A percentile compares a stretch with the other conserved stretches of the same genome.
These are phyloP conservation scores for Odobenus rosmarus DNA, from an alignment of 2,113 vertebrate genomes.

Conservation along the genomic window DNA sequence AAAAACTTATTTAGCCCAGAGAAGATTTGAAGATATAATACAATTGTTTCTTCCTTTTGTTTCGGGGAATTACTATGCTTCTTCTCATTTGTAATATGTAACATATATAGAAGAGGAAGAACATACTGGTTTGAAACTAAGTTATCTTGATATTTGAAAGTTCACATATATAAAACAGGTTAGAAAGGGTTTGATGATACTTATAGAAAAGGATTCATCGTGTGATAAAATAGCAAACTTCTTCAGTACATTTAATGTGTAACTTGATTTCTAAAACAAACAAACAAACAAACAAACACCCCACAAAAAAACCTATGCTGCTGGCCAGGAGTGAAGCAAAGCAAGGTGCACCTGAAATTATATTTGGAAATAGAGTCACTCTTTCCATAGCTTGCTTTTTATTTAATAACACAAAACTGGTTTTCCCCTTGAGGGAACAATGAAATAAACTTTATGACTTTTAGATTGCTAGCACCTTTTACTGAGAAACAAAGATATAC, in stretches of 20 bases:
- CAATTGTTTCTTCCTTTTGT: not conserved
- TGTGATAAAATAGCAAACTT: not conserved
- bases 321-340: constrained; percentile 27
- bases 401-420: constrained; percentile 41
- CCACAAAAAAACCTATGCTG: constrained; percentile 17
- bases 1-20: not conserved
- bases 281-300: no score
- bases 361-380: constrained; percentile 39
- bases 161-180: not conserved
- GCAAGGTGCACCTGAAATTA: constrained; percentile 56
- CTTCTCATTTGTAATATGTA: not conserved
- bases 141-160: not conserved
- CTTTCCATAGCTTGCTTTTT: constrained; percentile 50
- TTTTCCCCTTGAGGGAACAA: constrained; percentile 34
- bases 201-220: not conserved
- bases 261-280: not conserved
- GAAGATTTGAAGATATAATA: not conserved
- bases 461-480: not conserved
- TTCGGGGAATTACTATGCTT: not conserved
- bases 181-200: not conserved
- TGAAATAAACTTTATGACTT: constrained; percentile 37
- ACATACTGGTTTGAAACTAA: not conserved
- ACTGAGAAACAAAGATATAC: constrained; percentile 12
- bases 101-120: not conserved
- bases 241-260: not conserved